phyloP scores from a whole-genome alignment of 2,113 vertebrate species.

The Ochotona princeps region DNA sequence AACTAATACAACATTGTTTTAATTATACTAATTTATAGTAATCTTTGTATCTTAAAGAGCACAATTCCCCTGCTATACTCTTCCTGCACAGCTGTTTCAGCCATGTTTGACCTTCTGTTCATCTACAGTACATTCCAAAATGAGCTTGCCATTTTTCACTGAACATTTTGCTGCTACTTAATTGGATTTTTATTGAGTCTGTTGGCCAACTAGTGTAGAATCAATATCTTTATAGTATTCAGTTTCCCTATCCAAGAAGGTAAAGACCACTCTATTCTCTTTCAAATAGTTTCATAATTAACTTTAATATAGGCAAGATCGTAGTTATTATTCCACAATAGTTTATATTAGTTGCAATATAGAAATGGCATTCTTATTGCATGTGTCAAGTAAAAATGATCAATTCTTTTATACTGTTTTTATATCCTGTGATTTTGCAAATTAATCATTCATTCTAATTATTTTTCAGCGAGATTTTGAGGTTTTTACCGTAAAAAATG shows the following conservation, averaged over 20 bases:
- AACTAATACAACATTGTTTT: background rate
- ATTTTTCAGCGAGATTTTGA: background rate
- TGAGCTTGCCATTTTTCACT: conserved; percentile 1
- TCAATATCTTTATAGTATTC: background rate
- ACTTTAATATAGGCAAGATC: background rate
- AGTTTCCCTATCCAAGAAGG: background rate
- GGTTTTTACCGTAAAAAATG: conserved; percentile 1
- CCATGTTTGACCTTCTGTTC: background rate
- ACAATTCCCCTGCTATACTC: background rate
- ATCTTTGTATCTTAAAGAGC: background rate
- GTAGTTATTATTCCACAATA: background rate
- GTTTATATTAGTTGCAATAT: background rate
- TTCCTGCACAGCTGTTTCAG: background rate
- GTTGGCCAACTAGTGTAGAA: background rate
- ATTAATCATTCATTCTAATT: background rate
- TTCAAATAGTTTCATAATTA: background rate
- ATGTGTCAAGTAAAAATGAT: conserved; percentile 1
- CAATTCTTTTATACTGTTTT: background rate
- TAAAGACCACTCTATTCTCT: background rate
- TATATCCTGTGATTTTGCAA: background rate
- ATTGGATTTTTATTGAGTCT: background rate
- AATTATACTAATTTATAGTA: background rate
- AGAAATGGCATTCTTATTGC: background rate
- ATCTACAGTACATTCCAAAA: background rate
- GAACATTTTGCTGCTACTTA: background rate